phyloP scores from a whole-genome alignment of 2,113 vertebrate species.

The Urocitellus parryii region DNA sequence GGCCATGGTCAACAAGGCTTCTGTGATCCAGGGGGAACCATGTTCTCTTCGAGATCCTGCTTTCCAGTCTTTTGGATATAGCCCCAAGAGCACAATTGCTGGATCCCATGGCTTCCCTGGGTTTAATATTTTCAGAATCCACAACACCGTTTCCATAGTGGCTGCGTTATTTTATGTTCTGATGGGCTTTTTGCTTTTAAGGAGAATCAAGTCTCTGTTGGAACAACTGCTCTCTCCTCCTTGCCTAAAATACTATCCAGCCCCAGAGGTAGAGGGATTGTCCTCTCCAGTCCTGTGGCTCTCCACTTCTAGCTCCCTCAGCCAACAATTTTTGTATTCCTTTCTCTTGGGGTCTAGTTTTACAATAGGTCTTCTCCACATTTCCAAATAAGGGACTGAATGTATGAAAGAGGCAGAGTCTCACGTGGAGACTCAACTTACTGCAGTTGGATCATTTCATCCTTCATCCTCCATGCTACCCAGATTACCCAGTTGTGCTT shows the following conservation, averaged over 20 bases:
- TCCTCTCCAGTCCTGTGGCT: neutral
- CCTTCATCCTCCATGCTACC: slow-evolving; percentile 76
- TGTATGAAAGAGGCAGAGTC: slow-evolving; percentile 1
- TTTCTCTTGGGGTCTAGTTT: slow-evolving; percentile 23
- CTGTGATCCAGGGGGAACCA: neutral
- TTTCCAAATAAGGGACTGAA: neutral
- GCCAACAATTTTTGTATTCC: neutral
- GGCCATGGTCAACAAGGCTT: no score
- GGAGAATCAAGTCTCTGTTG: neutral
- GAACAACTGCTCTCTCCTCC: neutral
- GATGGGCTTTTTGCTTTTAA: neutral
- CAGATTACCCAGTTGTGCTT: slow-evolving; percentile 66
- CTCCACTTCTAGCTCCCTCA: no score
- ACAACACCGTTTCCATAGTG: accelerated
- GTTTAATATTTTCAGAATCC: neutral
- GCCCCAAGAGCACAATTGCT: no score
- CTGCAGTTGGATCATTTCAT: slow-evolving; percentile 74
- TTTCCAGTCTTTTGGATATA: neutral
- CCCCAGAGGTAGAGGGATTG: neutral
- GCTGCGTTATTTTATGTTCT: neutral
- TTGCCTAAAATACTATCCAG: neutral
- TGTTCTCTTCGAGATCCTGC: neutral
- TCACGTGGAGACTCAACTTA: neutral
- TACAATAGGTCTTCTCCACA: neutral
- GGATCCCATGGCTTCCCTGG: neutral